These are phyloP conservation scores for Gorsachius magnificus DNA, from an alignment of 2,797 vertebrate genomes.

Conservation along the genomic window DNA sequence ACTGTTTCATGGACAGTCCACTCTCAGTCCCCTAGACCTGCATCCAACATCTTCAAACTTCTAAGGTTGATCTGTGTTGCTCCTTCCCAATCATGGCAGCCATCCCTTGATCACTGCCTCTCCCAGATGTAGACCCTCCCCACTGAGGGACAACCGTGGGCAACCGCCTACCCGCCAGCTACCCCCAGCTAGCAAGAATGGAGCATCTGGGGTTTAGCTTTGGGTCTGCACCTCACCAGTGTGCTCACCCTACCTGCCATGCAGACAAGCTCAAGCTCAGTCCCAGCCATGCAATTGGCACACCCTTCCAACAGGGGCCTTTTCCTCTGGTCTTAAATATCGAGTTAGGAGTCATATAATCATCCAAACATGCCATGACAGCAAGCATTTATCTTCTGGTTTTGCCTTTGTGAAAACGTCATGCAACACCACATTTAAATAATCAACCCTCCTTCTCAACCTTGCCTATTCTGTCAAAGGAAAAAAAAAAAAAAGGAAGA, in stretches of 20 bases:
- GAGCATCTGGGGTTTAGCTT: neutral
- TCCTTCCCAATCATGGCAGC: rapidly evolving
- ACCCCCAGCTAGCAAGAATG: rapidly evolving
- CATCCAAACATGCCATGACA: neutral
- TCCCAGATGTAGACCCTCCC: neutral
- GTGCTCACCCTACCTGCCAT: neutral
- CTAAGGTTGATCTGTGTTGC: rapidly evolving
- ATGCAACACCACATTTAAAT: neutral
- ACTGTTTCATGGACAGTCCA: neutral
- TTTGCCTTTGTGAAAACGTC: neutral
- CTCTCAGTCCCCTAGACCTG: neutral
- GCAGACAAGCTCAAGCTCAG: rapidly evolving
- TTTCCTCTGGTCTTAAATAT: neutral
- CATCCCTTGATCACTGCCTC: too few relatives aligned
- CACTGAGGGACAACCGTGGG: rapidly evolving
- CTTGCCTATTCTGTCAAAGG: neutral
- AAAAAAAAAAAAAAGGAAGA: neutral
- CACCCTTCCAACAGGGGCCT: neutral
- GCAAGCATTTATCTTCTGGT: neutral
- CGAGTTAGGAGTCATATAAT: neutral
- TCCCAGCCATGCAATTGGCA: too few relatives aligned
- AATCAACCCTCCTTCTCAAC: neutral
- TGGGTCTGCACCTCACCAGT: neutral
- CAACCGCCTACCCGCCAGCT: neutral
- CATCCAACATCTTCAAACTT: neutral